A percentile compares a stretch with the other conserved stretches of the same genome.
These are phyloP conservation scores for Arenaria interpres DNA, from an alignment of 2,113 vertebrate species.

Conservation along the genomic window DNA sequence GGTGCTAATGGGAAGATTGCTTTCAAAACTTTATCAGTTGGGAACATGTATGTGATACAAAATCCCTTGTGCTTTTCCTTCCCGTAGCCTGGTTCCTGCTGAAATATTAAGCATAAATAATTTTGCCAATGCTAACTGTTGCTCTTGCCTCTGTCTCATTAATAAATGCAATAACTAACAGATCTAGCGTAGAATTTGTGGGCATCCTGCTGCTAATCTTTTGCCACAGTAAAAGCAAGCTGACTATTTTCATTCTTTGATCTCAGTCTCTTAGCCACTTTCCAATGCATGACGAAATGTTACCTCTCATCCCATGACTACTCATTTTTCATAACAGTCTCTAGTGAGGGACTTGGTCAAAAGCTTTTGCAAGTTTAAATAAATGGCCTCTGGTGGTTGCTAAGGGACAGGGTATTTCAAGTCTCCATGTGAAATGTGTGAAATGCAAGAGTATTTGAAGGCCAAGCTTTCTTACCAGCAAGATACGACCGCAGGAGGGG, in stretches of 20 bases:
- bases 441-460: neutral
- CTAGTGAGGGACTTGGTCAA: neutral
- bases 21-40: neutral
- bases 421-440: neutral
- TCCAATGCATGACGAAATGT: neutral
- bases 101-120: neutral
- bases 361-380: conserved; percentile 5
- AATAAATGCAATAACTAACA: conserved; percentile 1
- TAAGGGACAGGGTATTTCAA: conserved; percentile 8
- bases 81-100: neutral
- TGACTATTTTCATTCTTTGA: neutral
- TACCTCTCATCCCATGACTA: neutral
- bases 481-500: neutral
- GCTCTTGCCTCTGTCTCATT: neutral
- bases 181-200: neutral
- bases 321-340: neutral
- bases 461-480: neutral
- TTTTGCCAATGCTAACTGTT: neutral
- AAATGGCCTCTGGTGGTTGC: neutral
- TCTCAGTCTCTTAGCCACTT: neutral
- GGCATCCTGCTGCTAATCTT: neutral
- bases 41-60: neutral
- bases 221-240: neutral
- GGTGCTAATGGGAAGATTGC: neutral
- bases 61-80: neutral